phyloP scores from a whole-genome alignment of 1,140 invertebrate genomes.

The Apis florea region DNA sequence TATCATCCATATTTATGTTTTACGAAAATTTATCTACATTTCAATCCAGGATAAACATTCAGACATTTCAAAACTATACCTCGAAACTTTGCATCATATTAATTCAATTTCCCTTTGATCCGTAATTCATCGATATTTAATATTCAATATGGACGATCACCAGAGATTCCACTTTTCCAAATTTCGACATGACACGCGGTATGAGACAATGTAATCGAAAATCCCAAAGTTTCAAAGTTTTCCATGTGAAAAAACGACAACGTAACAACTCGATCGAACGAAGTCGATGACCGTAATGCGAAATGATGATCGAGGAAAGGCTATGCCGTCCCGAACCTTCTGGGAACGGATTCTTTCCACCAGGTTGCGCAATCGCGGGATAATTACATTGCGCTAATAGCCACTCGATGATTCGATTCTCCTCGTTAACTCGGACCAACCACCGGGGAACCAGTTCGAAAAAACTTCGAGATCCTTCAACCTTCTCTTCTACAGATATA shows the following conservation, averaged over 20 bases:
- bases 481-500: slow-evolving; percentile 6
- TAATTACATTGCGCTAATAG: slow-evolving; percentile 48
- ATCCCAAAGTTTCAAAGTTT: not conserved
- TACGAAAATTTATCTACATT: not conserved
- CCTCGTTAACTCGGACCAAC: slow-evolving; percentile 34
- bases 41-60: not conserved
- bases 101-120: not conserved
- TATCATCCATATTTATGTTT: not conserved
- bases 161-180: not conserved
- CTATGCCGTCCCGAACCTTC: slow-evolving; percentile 9
- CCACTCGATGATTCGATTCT: slow-evolving; percentile 51
- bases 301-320: slow-evolving; percentile 11
- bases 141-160: not conserved
- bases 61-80: not conserved
- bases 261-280: not conserved
- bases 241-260: not conserved
- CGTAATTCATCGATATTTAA: not conserved
- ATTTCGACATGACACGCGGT: too few species aligned
- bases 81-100: not conserved
- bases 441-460: slow-evolving; percentile 23
- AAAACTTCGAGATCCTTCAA: slow-evolving; percentile 32
- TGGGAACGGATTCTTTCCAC: slow-evolving; percentile 37
- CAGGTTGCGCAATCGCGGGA: slow-evolving; percentile 36
- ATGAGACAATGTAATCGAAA: too few species aligned
- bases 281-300: not conserved